Percentiles rank a stretch among this genome's conserved stretches.
These are phyloP conservation scores for Cosmorhoe ocellata DNA, from an alignment of 2,888 invertebrate species.

Conservation along the genomic window DNA sequence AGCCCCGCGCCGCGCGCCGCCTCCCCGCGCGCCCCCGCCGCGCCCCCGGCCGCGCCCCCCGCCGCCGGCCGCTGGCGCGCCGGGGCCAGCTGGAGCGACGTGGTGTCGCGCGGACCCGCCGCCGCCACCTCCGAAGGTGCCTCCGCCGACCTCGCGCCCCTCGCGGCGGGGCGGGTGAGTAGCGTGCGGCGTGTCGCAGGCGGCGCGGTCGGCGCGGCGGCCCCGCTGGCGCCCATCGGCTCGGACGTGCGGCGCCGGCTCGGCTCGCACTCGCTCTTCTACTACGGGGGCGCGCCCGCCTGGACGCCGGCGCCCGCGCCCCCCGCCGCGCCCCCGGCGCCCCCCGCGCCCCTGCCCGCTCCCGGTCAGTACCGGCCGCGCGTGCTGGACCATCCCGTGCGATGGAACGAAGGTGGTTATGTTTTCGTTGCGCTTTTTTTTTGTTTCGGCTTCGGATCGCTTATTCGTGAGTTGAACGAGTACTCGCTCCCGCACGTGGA, in stretches of 20 bases:
- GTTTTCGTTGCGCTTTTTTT: not conserved
- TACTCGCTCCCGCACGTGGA: too few species aligned
- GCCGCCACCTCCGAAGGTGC: slow-evolving; percentile 17
- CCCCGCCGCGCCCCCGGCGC: slow-evolving; percentile 31
- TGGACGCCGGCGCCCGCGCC: slow-evolving; percentile 34
- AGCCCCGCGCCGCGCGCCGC: slow-evolving; percentile 30
- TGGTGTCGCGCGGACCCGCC: slow-evolving; percentile 53
- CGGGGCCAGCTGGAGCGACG: slow-evolving; percentile 64
- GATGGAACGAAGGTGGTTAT: slow-evolving; percentile 19
- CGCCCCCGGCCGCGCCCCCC: slow-evolving; percentile 22
- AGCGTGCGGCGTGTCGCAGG: not conserved
- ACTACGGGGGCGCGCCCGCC: slow-evolving; percentile 65
- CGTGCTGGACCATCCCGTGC: not conserved
- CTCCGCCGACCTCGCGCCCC: too few species aligned
- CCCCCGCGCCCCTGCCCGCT: slow-evolving; percentile 37
- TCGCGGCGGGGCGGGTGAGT: too few species aligned
- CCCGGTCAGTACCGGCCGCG: slow-evolving; percentile 27
- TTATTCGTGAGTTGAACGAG: not conserved
- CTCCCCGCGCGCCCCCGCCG: slow-evolving; percentile 30
- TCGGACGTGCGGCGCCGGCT: slow-evolving; percentile 60
- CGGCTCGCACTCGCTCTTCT: slow-evolving; percentile 70
- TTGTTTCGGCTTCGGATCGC: not conserved
- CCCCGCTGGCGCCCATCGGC: slow-evolving; percentile 63
- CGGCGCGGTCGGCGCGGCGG: slow-evolving; percentile 18
- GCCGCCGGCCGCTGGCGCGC: slow-evolving; percentile 29